phyloP scores from a whole-genome alignment of 2,797 vertebrate species.

The Ataeniobius toweri region DNA sequence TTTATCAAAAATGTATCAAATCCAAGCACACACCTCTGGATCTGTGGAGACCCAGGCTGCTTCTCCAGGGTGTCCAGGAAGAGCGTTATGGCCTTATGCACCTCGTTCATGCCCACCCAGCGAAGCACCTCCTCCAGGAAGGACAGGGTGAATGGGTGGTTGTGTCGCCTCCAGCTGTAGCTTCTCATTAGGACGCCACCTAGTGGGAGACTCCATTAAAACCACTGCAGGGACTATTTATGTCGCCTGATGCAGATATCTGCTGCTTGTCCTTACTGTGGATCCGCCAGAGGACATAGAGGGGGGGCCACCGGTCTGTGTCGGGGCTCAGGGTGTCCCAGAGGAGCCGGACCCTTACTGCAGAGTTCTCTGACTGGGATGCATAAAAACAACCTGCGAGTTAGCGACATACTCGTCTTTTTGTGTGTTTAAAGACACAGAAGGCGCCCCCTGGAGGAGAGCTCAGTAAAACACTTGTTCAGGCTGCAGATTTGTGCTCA shows the following conservation, averaged over 20 bases:
- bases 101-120: slow-evolving; percentile 89
- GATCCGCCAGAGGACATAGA: slow-evolving; percentile 91
- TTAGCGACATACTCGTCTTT: no score
- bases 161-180: slow-evolving; percentile 79
- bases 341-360: slow-evolving; percentile 82
- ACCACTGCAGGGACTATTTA: background rate
- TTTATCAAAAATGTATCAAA: no score
- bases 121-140: slow-evolving; percentile 90
- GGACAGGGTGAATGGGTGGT: slow-evolving; percentile 81
- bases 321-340: slow-evolving; percentile 91
- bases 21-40: slow-evolving; percentile 73
- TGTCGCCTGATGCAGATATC: background rate
- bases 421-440: no score
- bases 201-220: slow-evolving; percentile 37
- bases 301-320: slow-evolving; percentile 87
- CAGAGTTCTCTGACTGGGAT: slow-evolving; percentile 66
- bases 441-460: no score
- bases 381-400: slow-evolving; percentile 12
- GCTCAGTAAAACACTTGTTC: no score
- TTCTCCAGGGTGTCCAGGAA: slow-evolving; percentile 84
- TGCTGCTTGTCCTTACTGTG: slow-evolving; percentile 83
- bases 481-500: no score
- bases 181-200: slow-evolving; percentile 78
- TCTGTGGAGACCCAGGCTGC: slow-evolving; percentile 65
- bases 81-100: slow-evolving; percentile 90